Evolutionary conservation across 2,797 vertebrate species (phyloP).

Genomic region (Bucorvus abyssinicus): DNA sequence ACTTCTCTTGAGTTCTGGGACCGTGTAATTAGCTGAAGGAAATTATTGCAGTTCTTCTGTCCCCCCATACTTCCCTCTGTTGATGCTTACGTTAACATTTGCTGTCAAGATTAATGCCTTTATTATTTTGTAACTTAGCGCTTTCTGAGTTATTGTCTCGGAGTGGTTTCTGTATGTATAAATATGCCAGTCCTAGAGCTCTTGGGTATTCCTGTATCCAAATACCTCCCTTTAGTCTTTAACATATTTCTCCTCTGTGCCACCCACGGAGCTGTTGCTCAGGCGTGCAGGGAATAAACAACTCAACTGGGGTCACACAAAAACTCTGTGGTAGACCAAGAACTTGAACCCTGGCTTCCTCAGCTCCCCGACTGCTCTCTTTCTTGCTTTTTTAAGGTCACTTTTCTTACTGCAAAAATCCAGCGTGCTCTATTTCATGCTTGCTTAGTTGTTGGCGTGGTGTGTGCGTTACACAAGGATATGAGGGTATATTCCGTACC

Average conservation of each 20-base stretch:
- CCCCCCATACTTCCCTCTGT: background rate
- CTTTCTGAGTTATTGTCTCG: background rate
- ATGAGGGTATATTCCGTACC: background rate
- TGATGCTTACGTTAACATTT: background rate
- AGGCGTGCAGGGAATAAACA: background rate
- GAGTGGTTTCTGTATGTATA: background rate
- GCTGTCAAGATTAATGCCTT: background rate
- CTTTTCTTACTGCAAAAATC: background rate
- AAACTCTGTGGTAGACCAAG: background rate
- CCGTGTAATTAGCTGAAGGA: background rate
- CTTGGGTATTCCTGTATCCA: background rate
- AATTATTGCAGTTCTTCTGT: background rate
- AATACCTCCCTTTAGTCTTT: background rate
- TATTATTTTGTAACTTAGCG: background rate
- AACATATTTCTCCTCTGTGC: background rate
- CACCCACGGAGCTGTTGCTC: background rate
- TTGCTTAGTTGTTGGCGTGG: rapidly evolving
- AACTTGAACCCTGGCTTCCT: background rate
- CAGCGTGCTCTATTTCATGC: background rate
- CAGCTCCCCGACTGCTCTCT: background rate
- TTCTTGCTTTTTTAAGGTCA: background rate
- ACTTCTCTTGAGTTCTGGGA: background rate
- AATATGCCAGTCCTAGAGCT: background rate
- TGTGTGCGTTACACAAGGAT: rapidly evolving
- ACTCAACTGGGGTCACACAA: background rate